phyloP scores from a whole-genome alignment of 2,797 vertebrate genomes.

The Esox masquinongy region DNA sequence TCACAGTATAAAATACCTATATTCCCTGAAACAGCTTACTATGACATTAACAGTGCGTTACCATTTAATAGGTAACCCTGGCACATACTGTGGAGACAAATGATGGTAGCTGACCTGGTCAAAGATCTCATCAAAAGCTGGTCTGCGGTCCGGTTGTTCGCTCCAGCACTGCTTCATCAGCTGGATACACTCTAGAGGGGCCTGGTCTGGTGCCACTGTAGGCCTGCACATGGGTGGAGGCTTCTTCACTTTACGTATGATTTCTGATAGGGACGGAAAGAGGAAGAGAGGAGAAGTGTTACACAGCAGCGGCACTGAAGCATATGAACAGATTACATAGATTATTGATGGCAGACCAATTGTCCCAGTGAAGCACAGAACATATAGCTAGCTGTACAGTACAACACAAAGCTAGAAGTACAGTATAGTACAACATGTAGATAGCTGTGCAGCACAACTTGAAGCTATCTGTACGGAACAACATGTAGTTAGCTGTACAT shows the following conservation, averaged over 20 bases:
- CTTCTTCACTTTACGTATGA: slow-evolving; percentile 84
- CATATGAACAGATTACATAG: background rate
- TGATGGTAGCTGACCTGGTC: slow-evolving; percentile 70
- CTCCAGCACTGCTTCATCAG: slow-evolving; percentile 88
- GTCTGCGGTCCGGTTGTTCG: slow-evolving; percentile 82
- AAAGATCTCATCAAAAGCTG: slow-evolving; percentile 80
- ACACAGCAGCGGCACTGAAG: background rate
- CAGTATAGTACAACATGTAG: background rate
- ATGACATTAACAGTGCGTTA: background rate
- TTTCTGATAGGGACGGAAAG: slow-evolving; percentile 64
- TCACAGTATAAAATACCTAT: background rate
- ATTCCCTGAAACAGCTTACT: background rate
- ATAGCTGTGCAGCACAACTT: too few relatives aligned
- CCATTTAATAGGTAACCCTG: background rate
- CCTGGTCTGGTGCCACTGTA: slow-evolving; percentile 83
- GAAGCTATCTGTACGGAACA: too few relatives aligned
- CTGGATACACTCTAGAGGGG: slow-evolving; percentile 84
- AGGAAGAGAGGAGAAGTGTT: background rate
- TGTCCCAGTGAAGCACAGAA: background rate
- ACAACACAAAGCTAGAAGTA: background rate
- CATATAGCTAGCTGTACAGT: background rate
- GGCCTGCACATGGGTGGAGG: slow-evolving; percentile 86
- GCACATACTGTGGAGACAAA: background rate
- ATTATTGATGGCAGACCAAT: background rate
- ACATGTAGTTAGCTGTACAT: too few relatives aligned